Evolutionary conservation across 2,113 vertebrate species (phyloP), one percentile per base, ranked within the genome.

Genomic region (Mus musculus): DNA sequence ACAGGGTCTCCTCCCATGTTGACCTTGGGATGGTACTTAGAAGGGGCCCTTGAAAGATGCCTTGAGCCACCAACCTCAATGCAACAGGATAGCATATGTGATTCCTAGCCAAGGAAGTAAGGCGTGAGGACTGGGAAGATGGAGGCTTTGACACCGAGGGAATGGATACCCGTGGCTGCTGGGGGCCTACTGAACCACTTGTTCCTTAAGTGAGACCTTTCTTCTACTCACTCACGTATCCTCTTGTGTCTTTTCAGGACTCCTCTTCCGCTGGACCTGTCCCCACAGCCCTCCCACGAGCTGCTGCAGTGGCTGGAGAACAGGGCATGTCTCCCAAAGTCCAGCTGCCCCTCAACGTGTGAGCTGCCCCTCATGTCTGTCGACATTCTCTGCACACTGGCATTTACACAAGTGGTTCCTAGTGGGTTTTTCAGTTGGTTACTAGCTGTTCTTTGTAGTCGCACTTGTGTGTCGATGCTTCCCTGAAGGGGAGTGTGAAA

Each of bases 291-390:
- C 96, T 97, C 92, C 99, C 99, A 52, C 99, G 99, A 98, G 98
- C 99, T 97, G 98, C 99, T 78, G 98, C 99, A 73, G 98, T 98
- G 61, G 98, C 98, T 97, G 99, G 99, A 97, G 99, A 99, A 97
- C 99, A 99, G 97, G 98, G 99, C 98, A 99, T 98, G 65, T 98
- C 99, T 56, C 98, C 99, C 97, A 99, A 99, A 98, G 99, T 99
- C 98, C 99, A 99, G 98, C 99, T 99, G 82, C 99, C 99, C 75
- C 99, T 99, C 98, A 99, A 99, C 98, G 99, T 99, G 99, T 99
- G 98, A 99, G 99, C 98, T 96, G 33, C n/a, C n/a, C 11, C 92
- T 96, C 97, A 26, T 77, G 39, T 85, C 56, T 95, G 63, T 93
- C 20, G n/a, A 42, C 82, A 0, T 30, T 56, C 72, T 28, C 22